Evolutionary conservation across 2,888 invertebrate genomes (phyloP), one percentile per base, ranked within the genome.

Genomic region (Villa cingulata): DNA sequence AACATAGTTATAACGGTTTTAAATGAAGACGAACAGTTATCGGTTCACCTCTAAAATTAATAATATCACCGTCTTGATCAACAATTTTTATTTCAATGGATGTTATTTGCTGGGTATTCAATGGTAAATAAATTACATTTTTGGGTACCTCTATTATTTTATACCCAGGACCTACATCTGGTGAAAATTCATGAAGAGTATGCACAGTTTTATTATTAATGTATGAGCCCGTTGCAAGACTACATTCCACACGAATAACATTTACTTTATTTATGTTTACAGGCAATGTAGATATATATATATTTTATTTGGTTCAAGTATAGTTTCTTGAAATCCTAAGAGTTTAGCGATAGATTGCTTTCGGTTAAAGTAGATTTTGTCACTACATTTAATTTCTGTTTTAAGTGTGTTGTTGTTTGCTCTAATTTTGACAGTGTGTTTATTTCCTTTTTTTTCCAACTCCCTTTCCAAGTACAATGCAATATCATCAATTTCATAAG

Each of bases 101-200:
- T 38, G 48, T 43, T 46, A 61, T 57, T 37, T 43, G 48, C 29
- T 41, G 45, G 12, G 52, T 48, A 45, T 48, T 58, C 6, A 61
- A 50, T 14, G 59, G 60, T 46, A 59, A 53, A 55, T 60, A 60
- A 48, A 59, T 55, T 18, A 58, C 51, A 52, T 57, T 55, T 37
- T 45, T 37, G 17, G 61, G 62, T 12, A 63, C 29, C 62, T 62
- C n/a, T n/a, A n/a, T n/a, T n/a, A n/a, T n/a, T n/a, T n/a, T n/a
- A n/a, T n/a, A n/a, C n/a, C n/a, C n/a, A 15, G 60, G 57, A 18
- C 52, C 51, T n/a, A 59, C 58, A 29, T 49, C 51, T 9, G 58
- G 58, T 34, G 54, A 56, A 53, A 63, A 62, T 54, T 60, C 55
- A 41, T 62, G 58, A 44, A 63, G 56, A 4, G 56, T 59, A 45